These are phyloP conservation scores for Hipparchia semele DNA, from an alignment of 2,888 invertebrate genomes.

Conservation along the genomic window DNA sequence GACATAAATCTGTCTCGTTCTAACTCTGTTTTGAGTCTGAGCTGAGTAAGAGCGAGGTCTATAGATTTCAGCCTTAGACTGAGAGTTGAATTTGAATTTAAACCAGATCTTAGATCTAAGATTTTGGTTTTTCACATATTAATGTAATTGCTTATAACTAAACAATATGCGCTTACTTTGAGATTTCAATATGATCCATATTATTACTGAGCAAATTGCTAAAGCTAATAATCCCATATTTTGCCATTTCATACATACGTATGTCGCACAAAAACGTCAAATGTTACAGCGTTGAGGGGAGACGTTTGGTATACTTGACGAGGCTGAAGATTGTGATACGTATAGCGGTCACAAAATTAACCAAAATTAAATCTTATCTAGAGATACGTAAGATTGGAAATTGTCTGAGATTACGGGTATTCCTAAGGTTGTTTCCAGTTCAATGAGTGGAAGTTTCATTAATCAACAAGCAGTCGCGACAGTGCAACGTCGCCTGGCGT, in stretches of 20 bases:
- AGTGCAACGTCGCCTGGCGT: constrained; percentile 76
- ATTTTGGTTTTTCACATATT: too few species aligned
- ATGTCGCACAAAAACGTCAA: constrained; percentile 80
- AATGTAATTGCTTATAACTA: too few species aligned
- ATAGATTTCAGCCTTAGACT: too few species aligned
- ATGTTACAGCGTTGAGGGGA: constrained; percentile 81
- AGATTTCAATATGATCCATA: constrained; percentile 25
- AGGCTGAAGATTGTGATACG: constrained; percentile 25
- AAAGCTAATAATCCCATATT: constrained; percentile 67
- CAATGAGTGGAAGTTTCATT: constrained; percentile 76
- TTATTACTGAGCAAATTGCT: constrained; percentile 42
- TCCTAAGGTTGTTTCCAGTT: constrained; percentile 62
- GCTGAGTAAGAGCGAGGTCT: too few species aligned
- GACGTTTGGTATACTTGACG: constrained; percentile 77
- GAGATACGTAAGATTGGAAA: constrained; percentile 26
- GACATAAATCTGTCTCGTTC: too few species aligned
- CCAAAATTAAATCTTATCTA: constrained; percentile 34
- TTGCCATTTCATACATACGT: constrained; percentile 75
- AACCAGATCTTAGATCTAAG: too few species aligned
- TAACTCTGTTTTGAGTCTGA: too few species aligned
- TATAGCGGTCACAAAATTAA: constrained; percentile 14
- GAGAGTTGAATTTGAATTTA: too few species aligned
- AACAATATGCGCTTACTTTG: background rate
- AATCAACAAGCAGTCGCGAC: constrained; percentile 81
- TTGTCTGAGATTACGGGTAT: constrained; percentile 29